Evolutionary conservation across 2,113 vertebrate genomes (phyloP), one percentile per base, ranked within the genome.

Genomic region (Odocoileus hemionus): DNA sequence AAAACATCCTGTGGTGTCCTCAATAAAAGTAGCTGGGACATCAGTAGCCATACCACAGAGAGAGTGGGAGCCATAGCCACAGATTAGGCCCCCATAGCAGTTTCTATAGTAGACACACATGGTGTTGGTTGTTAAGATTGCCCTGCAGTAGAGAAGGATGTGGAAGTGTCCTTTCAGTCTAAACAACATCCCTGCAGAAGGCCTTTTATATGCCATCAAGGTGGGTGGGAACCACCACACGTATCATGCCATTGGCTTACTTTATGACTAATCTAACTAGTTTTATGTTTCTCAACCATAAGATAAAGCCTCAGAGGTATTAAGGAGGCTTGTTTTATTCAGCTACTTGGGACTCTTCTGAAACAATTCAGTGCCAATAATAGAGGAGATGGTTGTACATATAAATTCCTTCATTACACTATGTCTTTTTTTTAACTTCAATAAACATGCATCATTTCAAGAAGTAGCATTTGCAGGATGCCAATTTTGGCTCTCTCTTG

Each of bases 81-180:
- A 78, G 57, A 39, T 45, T 6, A 33, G n/a, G 30, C 60, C 58
- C 0, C 95, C 96, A 45, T 87, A 84, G 55, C n/a, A 94, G 87
- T 87, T 90, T 94, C 97, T 26, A 0, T 89, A 93, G 54, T 74
- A 96, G 45, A 79, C 67, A 60, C 86, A 96, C 92, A 97, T 94
- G 84, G 26, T 96, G 39, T 8, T 93, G 86, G 54, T 43, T 58
- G n/a, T 82, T 67, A 50, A 89, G n/a, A 50, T 57, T 92, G 39
- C 67, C 16, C 26, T 95, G 91, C 47, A 4, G 43, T 86, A 52
- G 67, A 91, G n/a, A 74, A 90, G 16, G 33, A 95, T 70, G 64
- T 36, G 8, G 64, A 70, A 36, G n/a, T 70, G 33, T 21, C n/a
- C n/a, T 21, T 82, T 88, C 36, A 96, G 57, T 97, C 12, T 96